Base-by-base conservation (phyloP, 2,888 invertebrate genomes). In the Agrotis exclamationis region DNA sequence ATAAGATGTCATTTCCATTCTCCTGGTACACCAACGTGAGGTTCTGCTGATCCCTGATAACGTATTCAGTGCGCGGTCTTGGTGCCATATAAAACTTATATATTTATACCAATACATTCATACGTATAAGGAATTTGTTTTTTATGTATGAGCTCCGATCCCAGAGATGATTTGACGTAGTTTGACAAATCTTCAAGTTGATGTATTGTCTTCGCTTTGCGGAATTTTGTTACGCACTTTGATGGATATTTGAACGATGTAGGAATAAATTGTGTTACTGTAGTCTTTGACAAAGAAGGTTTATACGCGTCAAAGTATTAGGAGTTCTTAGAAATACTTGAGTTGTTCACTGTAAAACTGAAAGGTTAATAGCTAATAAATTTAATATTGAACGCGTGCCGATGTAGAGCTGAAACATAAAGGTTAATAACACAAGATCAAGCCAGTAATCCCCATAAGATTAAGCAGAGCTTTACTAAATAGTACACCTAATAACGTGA, bases 1-100 rank as follows among this genome's bases (percentile, higher is more conserved):
- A 82, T 79, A 74, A 82, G 54, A 70, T 70, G 82, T 79, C 70
- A 69, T 82, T 76, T 76, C 76, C 73, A 79, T 82, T 79, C 79
- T 70, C 74, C 63, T 76, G 62, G 64, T 75, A 57, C 65, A 76
- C 60, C 71, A 53, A 74, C 71, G 68, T 76, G 82, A 70, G 74
- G 51, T 24, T 79, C 68, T 77, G 70, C 60, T 80, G 77, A 80
- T 82, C 82, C 73, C 56, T 51, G 63, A 76, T 82, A 75, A 79
- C 82, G 66, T 82, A 82, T 82, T 82, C 81, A 53, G 68, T 51
- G 28, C 75, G 70, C 79, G 73, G 63, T 71, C 78, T 70, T 45
- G 24, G 63, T 63, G 70, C 64, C 77, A 68, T 81, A 81, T 78
- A 78, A 81, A 78, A 72, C 72, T 78, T 81, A 74, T 78, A 70